Evolutionary conservation across 2,888 invertebrate species (phyloP), one percentile per base, ranked within the genome.

Genomic region (Parapristionchus giblindavisi): DNA sequence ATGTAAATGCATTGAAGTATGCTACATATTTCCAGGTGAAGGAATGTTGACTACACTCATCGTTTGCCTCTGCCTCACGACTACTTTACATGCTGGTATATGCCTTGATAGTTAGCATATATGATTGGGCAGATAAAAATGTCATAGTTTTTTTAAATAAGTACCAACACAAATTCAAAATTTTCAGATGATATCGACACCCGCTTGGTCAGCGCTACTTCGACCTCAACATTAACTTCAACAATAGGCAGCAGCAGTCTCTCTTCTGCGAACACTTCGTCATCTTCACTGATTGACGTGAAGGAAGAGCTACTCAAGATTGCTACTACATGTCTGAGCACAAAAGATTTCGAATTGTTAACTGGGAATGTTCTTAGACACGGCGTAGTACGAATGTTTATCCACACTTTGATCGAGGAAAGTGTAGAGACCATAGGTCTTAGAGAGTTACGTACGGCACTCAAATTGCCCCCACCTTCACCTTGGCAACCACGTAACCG

Each of bases 71-170:
- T n/a, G n/a, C n/a, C 52, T 79, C 72, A 68, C 40, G 74, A 77
- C 54, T 63, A 68, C 40, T 77, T 34, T 70, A 79, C 77, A 79
- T 77, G 75, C 79, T 77, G 79, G 79, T 79, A 78, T 77, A 63
- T 32, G 29, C 40, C 54, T 75, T n/a, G n/a, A n/a, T n/a, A n/a
- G n/a, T n/a, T n/a, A n/a, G n/a, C n/a, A n/a, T n/a, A n/a, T n/a
- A n/a, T n/a, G n/a, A n/a, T n/a, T n/a, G n/a, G 43, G 48, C 48
- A 78, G 27, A 77, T 78, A 65, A 66, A 77, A 48, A 74, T 73
- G 61, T 74, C 63, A 52, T 76, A 40, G 29, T 77, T 77, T 61
- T 34, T 54, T 38, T 75, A 66, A 52, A 75, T 38, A 75, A 66
- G 36, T 66, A 36, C 65, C 32, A 32, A 68, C 65, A 75, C 52